Conservation (phyloP, 2,888 invertebrate species). For the Drymonia ruficornis region DNA sequence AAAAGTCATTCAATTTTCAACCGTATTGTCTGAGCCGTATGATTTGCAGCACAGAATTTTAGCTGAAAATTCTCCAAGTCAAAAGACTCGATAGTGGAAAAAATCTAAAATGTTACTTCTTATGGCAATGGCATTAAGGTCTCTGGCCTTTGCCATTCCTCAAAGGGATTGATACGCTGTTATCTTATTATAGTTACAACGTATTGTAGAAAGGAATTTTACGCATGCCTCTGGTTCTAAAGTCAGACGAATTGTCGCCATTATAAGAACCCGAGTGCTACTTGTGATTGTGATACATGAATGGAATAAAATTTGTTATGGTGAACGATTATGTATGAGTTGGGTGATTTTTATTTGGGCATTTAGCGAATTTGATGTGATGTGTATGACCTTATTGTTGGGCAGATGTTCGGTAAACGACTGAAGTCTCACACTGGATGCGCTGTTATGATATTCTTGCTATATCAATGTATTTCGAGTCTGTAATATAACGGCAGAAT, state of each 20-base stretch:
- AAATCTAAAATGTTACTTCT: constrained; percentile 3
- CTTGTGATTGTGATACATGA: constrained; percentile 56
- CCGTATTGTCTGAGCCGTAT: constrained; percentile 13
- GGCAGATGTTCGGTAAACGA: constrained; percentile 39
- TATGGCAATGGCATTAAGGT: constrained; percentile 33
- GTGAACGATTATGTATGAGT: constrained; percentile 63
- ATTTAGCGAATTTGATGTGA: constrained; percentile 42
- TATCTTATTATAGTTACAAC: constrained; percentile 69
- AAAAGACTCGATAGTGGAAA: background rate
- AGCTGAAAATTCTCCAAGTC: background rate
- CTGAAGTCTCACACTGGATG: background rate
- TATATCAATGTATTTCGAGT: too few species aligned
- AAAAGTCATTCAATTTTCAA: constrained; percentile 15
- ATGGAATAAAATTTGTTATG: constrained; percentile 67
- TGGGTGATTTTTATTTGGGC: constrained; percentile 48
- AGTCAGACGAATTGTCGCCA: constrained; percentile 67
- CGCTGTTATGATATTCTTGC: background rate
- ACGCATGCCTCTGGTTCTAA: constrained; percentile 67
- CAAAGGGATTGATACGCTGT: constrained; percentile 53
- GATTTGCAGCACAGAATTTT: background rate
- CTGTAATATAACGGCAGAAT: too few species aligned
- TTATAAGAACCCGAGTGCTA: constrained; percentile 56
- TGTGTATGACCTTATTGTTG: constrained; percentile 29
- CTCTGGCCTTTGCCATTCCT: constrained; percentile 35
- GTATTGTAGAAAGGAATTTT: constrained; percentile 67